These are phyloP conservation scores for Tapirus indicus DNA, from an alignment of 2,797 vertebrate species.

Conservation along the genomic window DNA sequence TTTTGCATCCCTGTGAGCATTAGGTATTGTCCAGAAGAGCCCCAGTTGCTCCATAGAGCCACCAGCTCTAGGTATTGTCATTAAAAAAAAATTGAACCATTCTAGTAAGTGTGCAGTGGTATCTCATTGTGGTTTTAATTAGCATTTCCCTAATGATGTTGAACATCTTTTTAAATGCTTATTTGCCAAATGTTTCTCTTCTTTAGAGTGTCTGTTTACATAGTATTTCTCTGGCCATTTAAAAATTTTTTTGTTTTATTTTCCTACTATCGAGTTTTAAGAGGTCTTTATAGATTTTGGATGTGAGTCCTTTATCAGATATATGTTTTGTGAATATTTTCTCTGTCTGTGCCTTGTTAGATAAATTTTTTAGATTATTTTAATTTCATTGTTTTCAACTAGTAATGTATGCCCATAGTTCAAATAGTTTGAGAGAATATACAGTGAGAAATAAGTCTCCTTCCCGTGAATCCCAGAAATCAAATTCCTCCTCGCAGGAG, in stretches of 20 bases:
- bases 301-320: background rate
- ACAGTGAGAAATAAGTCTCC: background rate
- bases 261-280: background rate
- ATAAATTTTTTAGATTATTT: background rate
- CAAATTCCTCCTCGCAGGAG: background rate
- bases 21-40: background rate
- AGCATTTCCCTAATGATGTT: background rate
- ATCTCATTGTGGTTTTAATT: background rate
- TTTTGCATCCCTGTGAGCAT: background rate
- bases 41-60: background rate
- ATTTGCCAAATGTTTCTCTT: background rate
- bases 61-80: background rate
- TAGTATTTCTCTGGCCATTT: background rate
- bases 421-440: background rate
- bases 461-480: background rate
- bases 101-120: background rate
- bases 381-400: background rate
- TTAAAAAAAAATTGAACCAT: background rate
- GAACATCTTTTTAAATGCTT: background rate
- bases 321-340: background rate
- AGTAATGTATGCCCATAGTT: background rate
- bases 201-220: background rate
- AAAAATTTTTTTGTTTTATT: slow-evolving; percentile 3
- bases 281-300: background rate
- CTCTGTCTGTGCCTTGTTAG: background rate